phyloP scores from a whole-genome alignment of 1,140 invertebrate species.

The Dolichoris vasculosae region DNA sequence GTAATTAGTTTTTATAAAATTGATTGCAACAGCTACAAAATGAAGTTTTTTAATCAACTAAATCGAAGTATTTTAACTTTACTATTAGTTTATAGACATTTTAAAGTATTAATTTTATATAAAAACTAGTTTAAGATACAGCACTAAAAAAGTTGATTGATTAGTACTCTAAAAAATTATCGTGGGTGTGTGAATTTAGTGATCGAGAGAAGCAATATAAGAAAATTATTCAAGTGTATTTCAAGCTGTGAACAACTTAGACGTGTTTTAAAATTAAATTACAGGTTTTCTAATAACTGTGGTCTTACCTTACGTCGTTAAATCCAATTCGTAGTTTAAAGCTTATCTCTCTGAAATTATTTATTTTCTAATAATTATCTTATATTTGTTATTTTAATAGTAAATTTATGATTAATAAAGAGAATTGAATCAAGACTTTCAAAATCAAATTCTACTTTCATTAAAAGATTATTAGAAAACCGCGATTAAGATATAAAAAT shows the following conservation, averaged over 20 bases:
- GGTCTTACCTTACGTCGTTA: not conserved
- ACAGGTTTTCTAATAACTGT: not conserved
- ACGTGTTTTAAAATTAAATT: not conserved
- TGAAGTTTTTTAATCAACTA: too few relatives aligned
- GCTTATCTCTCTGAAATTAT: not conserved
- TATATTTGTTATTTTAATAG: not conserved
- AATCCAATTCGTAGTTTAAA: not conserved
- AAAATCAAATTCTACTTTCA: not conserved
- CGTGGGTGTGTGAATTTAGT: not conserved
- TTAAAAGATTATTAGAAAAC: not conserved
- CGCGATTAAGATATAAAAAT: not conserved
- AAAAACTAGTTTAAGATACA: not conserved
- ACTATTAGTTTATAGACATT: too few relatives aligned
- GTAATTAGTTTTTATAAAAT: too few relatives aligned
- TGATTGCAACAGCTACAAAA: too few relatives aligned
- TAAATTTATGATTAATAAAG: not conserved
- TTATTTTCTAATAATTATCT: not conserved
- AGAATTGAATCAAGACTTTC: not conserved
- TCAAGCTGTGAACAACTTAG: not conserved
- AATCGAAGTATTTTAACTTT: too few relatives aligned
- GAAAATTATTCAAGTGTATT: not conserved
- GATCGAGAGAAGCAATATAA: not conserved
- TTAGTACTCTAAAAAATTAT: not conserved
- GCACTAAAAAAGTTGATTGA: not conserved
- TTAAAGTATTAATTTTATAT: too few relatives aligned